Evolutionary conservation across 2,888 invertebrate genomes (phyloP), one percentile per base, ranked within the genome.

Genomic region (Troides aeacus): DNA sequence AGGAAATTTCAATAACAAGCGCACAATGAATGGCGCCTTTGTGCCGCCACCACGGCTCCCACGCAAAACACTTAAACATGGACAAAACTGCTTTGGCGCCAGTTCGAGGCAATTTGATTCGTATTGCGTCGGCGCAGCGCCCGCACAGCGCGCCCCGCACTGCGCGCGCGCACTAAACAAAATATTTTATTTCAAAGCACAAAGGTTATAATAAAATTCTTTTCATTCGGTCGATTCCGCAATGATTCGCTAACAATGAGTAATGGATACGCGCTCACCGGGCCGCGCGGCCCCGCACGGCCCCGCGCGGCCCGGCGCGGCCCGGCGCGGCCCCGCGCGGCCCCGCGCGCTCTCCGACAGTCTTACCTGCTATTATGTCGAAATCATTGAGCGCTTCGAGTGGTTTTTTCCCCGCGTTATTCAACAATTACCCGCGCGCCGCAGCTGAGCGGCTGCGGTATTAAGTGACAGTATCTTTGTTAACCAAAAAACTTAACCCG

Each of bases 251-350:
- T 72, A 80, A 88, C 88, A 90, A 88, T 85, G 71, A 78, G 90
- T 90, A 90, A 90, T 90, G 83, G 90, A 90, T 90, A 90, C 83
- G 82, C 82, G 79, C 81, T 80, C 81, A 83, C 78, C 81, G 87
- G 87, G 86, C 84, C 71, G 61, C 84, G 79, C 79, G 3, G 24
- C 53, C 60, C 59, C 23, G 12, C 42, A 0, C 15, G 0, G 53
- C 39, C 7, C 39, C 18, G 17, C 53, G 1, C 53, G 17, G 10
- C 53, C 60, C 59, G 18, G 12, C 42, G 0, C 15, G 0, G 53
- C 39, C 7, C 39, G 4, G 17, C 50, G 7, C 15, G 50, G 50
- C 53, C 60, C 53, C 18, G 12, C 42, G 2, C 15, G 0, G 53
- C 10, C 7, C 39, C 4, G 2, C 53, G 53, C 53, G 17, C 7